These are phyloP conservation scores for Myoxocephalus aenaeus DNA, from an alignment of 2,797 vertebrate species.

Conservation along the genomic window DNA sequence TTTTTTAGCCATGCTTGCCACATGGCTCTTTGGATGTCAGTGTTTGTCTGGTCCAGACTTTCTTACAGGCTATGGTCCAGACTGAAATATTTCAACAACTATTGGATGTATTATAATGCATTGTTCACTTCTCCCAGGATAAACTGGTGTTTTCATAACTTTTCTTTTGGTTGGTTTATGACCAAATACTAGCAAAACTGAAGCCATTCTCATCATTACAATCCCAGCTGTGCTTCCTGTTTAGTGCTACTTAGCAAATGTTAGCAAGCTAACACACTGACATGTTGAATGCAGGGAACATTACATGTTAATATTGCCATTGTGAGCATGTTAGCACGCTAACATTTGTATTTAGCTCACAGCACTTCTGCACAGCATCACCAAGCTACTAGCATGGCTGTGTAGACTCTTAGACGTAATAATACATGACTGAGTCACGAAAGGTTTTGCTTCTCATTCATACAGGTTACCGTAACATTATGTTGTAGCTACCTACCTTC, in stretches of 20 bases:
- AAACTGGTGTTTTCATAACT: background rate
- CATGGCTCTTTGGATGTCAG: too few relatives aligned
- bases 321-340: background rate
- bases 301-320: background rate
- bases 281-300: background rate
- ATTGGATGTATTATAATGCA: too few relatives aligned
- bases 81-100: too few relatives aligned
- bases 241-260: background rate
- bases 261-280: background rate
- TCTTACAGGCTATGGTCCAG: too few relatives aligned
- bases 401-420: background rate
- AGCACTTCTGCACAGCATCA: background rate
- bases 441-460: background rate
- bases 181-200: background rate
- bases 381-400: background rate
- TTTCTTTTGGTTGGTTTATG: background rate
- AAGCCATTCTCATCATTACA: too few relatives aligned
- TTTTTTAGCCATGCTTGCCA: too few relatives aligned
- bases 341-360: background rate
- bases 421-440: background rate
- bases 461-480: background rate
- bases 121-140: too few relatives aligned
- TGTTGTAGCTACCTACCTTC: slow-evolving; percentile 77
- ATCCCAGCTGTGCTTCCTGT: too few relatives aligned
- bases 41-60: too few relatives aligned